Evolutionary conservation across 1,140 invertebrate species (phyloP), one percentile per base, ranked within the genome.

Genomic region (Drosophila dunni): DNA sequence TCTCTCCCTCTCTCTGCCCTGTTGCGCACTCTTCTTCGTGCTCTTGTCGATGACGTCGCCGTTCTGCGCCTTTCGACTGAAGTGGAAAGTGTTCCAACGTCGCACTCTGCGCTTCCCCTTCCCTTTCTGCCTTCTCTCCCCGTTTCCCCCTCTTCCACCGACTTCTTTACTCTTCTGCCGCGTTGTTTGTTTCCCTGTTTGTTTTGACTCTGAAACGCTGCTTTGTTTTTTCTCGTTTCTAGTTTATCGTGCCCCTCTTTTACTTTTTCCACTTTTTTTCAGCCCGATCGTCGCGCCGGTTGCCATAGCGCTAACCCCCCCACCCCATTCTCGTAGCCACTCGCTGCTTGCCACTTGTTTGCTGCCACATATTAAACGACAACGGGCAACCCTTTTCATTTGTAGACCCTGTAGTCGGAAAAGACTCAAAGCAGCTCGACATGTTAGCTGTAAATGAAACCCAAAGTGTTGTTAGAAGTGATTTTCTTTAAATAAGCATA

Each of bases 301-400:
- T 78, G 75, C 68, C 78, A 67, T 78, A 70, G 65, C 17, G 15
- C 13, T 36, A 40, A 17, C 9, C 36, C 17, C 8, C 38, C 33
- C 45, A 17, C 33, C 45, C 44, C 61, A 6, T 34, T 11, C 10
- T 29, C 24, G 24, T 29, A 29, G 4, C 24, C 24, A 29, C 24
- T 29, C 24, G 1, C 24, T 46, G 29, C 20, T 54, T 11, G 20
- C 48, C 75, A 61, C 71, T 63, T 72, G 58, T 69, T 65, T 64
- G 70, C 66, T 71, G 67, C 66, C 79, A 75, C 75, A 75, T 68
- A 77, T 73, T 78, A 81, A 81, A 78, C 78, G 64, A 78, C 62
- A 53, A 24, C 44, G 29, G 24, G 48, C 76, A 70, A 72, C 73
- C 80, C 80, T 61, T 34, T 54, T 20, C n/a, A 29, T 29, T 29